Percentiles rank a stretch among this genome's conserved stretches.
Conservation (phyloP, 2,888 invertebrate genomes). For the Melikaiella ostensackeni region DNA sequence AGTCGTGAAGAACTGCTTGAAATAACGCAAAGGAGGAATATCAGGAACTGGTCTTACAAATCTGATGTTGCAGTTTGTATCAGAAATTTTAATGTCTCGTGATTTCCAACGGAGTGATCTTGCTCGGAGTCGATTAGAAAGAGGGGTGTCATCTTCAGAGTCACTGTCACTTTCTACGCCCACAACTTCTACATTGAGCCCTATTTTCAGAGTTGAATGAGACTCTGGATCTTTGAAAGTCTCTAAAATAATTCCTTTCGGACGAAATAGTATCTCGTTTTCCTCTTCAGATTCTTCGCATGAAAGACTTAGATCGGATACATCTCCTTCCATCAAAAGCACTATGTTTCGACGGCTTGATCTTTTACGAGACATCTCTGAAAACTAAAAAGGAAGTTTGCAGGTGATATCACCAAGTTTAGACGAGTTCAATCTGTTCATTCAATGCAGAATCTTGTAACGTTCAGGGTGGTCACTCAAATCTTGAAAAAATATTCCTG, state of each 20-base stretch:
- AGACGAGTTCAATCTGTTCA: neutral
- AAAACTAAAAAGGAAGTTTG: slow-evolving; percentile 38
- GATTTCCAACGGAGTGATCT: slow-evolving; percentile 21
- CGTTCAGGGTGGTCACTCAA: neutral
- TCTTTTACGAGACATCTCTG: slow-evolving; percentile 22
- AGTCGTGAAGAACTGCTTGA: slow-evolving; percentile 13
- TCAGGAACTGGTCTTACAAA: slow-evolving; percentile 16
- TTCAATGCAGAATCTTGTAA: neutral
- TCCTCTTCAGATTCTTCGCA: slow-evolving; percentile 17
- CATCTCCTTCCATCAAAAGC: slow-evolving; percentile 25
- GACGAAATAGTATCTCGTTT: neutral
- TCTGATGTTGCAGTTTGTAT: slow-evolving; percentile 5
- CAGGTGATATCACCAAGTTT: slow-evolving; percentile 20
- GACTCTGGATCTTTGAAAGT: neutral
- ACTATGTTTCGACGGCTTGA: slow-evolving; percentile 20
- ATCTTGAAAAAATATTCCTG: neutral
- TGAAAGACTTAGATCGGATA: slow-evolving; percentile 9
- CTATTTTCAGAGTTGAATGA: neutral
- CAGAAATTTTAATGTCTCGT: neutral
- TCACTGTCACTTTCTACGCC: slow-evolving; percentile 15
- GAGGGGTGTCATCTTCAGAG: slow-evolving; percentile 22
- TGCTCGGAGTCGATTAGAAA: slow-evolving; percentile 5
- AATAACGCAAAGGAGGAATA: slow-evolving; percentile 12
- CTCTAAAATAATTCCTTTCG: slow-evolving; percentile 8
- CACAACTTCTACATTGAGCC: slow-evolving; percentile 3